phyloP scores from a whole-genome alignment of 2,888 invertebrate genomes.

The Pachydiplax longipennis region DNA sequence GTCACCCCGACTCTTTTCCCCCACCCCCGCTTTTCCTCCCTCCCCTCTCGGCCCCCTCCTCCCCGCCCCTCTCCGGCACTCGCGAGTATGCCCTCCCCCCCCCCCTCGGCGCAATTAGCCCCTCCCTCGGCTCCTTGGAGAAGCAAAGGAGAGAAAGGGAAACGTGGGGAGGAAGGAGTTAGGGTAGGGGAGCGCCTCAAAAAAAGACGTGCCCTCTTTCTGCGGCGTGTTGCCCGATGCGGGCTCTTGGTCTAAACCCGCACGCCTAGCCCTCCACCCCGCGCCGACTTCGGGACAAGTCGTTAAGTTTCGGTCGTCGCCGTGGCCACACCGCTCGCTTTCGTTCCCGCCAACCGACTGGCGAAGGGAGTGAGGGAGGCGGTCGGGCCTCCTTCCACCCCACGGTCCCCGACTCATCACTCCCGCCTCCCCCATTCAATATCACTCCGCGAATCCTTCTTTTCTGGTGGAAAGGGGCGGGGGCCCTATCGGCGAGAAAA shows the following conservation, averaged over 20 bases:
- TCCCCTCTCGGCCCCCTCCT: not conserved
- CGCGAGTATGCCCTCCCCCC: slow-evolving; percentile 34
- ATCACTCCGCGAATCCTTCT: slow-evolving; percentile 47
- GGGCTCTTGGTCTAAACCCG: slow-evolving; percentile 2
- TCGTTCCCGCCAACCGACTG: slow-evolving; percentile 45
- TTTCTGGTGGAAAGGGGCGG: slow-evolving; percentile 46
- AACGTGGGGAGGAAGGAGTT: slow-evolving; percentile 11
- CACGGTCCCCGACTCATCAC: slow-evolving; percentile 33
- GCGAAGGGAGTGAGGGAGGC: not conserved
- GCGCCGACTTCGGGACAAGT: slow-evolving; percentile 45
- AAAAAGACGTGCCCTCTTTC: not conserved
- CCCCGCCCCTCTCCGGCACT: not conserved
- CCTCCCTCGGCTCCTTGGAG: slow-evolving; percentile 45
- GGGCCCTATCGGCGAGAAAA: slow-evolving; percentile 21
- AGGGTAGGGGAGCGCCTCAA: slow-evolving; percentile 37
- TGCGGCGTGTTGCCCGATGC: not conserved
- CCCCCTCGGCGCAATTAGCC: slow-evolving; percentile 33
- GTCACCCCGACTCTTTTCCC: not conserved
- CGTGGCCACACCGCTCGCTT: slow-evolving; percentile 47
- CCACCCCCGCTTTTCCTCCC: not conserved
- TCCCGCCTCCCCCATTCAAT: slow-evolving; percentile 53
- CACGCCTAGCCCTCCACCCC: not conserved
- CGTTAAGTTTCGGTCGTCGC: slow-evolving; percentile 47
- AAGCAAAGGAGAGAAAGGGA: not conserved
- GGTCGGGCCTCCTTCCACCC: slow-evolving; percentile 40